These are phyloP conservation scores for Melanotaenia trifasciata DNA, from an alignment of 2,797 vertebrate genomes.

Conservation along the genomic window DNA sequence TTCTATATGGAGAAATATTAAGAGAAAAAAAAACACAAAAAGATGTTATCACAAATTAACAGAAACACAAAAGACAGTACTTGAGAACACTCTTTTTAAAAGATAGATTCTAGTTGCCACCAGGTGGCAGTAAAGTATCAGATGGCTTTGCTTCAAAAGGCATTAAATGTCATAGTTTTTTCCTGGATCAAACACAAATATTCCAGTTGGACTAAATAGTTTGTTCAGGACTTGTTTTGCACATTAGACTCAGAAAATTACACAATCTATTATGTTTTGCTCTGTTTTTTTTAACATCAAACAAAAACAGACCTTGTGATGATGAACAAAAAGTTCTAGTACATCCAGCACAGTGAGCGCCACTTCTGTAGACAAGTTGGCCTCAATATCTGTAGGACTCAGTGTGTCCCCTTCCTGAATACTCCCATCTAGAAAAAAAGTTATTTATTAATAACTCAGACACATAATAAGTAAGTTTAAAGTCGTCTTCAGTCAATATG, in stretches of 20 bases:
- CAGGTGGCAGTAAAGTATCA: slow-evolving; percentile 66
- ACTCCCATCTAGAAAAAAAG: slow-evolving; percentile 79
- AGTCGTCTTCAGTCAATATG: background rate
- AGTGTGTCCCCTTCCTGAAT: slow-evolving; percentile 90
- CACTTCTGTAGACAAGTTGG: slow-evolving; percentile 95
- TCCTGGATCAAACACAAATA: background rate
- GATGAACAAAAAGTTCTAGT: slow-evolving; percentile 92
- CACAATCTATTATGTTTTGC: background rate
- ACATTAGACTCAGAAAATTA: background rate
- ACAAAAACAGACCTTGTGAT: slow-evolving; percentile 82
- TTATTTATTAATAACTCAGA: background rate
- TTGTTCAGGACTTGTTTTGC: background rate
- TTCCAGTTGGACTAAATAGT: background rate
- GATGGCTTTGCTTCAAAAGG: background rate
- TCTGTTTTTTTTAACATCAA: background rate
- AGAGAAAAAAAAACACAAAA: background rate
- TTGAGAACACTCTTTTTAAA: background rate
- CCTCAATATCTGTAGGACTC: slow-evolving; percentile 93
- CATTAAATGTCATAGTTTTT: background rate
- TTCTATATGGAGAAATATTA: slow-evolving; percentile 79
- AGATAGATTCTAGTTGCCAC: slow-evolving; percentile 28
- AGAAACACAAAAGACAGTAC: background rate
- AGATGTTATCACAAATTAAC: slow-evolving; percentile 4
- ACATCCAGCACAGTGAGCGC: slow-evolving; percentile 93
- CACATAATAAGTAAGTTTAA: background rate